Base-by-base conservation (phyloP, 2,888 invertebrate species). In the Atrina japonica region DNA sequence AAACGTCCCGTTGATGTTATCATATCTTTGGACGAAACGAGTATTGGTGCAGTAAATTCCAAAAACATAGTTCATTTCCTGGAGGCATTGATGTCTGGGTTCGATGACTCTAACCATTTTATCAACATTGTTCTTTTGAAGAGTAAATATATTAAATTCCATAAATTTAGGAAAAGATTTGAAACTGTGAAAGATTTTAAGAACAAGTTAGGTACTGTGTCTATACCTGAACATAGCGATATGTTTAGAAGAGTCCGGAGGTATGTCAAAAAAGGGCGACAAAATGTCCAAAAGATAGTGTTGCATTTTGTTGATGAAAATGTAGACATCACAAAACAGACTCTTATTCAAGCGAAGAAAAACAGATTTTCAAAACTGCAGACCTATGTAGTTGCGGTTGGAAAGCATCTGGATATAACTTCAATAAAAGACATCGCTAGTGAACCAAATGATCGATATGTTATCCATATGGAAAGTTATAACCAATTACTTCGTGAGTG, bases 301-400 rank as follows among this genome's bases (percentile, higher is more conserved):
- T 18, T 63, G 18, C 63, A 52, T 52, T 63, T 63, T 40, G 16
- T 52, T n/a, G 63, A 63, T 27, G 27, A 25, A 21, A 63, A 63
- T 63, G 52, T 63, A 9, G 63, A 63, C 40, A 63, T 63, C 16
- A 63, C 45, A 7, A 63, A 63, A 23, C n/a, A 23, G 16, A 52
- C 63, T 0, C 41, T 63, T 2, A 5, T 25, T 1, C 50, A 63
- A 25, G 63, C 63, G 2, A 63, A 40, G 47, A 50, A 52, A 52
- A 63, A 63, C 29, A 50, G 52, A 40, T 35, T 18, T 40, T 21
- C 23, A 1, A 63, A 63, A 52, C 11, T 63, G 21, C 50, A 63
- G 11, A 63, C 63, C 11, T 63, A 52, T 23, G 52, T 63, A n/a
- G 27, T 63, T 18, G 50, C 50, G 5, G 40, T 52, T 3, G 63